These are phyloP conservation scores for Limnephilus marmoratus DNA, from an alignment of 2,888 invertebrate genomes.

Conservation along the genomic window DNA sequence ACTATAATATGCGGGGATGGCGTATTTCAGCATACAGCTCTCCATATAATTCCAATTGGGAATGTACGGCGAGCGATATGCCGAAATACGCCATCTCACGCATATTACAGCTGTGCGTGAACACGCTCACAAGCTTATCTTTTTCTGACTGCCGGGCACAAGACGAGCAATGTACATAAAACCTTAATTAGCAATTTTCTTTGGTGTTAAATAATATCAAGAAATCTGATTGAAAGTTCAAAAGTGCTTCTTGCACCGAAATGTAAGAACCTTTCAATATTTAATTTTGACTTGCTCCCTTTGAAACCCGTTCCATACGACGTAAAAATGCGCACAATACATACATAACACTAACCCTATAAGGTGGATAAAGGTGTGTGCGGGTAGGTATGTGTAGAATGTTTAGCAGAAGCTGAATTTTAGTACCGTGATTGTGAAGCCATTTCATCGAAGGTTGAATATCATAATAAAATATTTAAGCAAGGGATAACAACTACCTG, in stretches of 20 bases:
- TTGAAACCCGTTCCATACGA: not conserved
- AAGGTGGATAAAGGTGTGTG: not conserved
- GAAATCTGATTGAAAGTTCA: not conserved
- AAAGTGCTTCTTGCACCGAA: not conserved
- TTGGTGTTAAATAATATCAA: not conserved
- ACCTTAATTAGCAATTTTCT: not conserved
- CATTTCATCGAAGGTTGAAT: constrained; percentile 32
- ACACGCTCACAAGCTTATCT: not conserved
- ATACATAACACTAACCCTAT: not conserved
- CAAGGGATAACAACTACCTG: not conserved
- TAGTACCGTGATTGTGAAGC: constrained; percentile 35
- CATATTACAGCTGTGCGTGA: too few relatives aligned
- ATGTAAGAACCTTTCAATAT: not conserved
- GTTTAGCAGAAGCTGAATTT: constrained; percentile 23
- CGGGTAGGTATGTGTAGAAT: not conserved
- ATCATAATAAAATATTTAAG: constrained; percentile 38
- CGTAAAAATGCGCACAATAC: not conserved
- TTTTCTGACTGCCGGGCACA: not conserved
- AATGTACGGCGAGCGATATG: too few relatives aligned
- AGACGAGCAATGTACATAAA: too few relatives aligned
- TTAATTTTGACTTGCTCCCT: not conserved
- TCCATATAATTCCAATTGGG: too few relatives aligned
- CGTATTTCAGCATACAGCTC: too few relatives aligned
- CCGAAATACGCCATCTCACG: too few relatives aligned
- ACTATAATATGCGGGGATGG: too few relatives aligned